Conservation (phyloP, 2,113 vertebrate genomes). For the Centropus bengalensis region DNA sequence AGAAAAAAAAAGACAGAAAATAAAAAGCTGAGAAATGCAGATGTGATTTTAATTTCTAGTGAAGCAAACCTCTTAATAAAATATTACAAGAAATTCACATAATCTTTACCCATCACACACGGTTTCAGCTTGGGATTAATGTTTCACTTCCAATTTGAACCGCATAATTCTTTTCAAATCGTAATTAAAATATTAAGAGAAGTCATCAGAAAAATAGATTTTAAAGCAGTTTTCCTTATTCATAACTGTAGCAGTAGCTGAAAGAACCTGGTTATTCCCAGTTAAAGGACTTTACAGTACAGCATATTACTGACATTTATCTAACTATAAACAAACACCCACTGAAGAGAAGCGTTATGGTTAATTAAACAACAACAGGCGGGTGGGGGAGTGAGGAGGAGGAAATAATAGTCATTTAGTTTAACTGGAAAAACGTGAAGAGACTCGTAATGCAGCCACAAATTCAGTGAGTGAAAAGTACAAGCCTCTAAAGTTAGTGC, state of each 20-base stretch:
- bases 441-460: background rate
- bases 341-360: conserved; percentile 37
- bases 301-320: conserved; percentile 51
- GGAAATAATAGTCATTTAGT: conserved; percentile 36
- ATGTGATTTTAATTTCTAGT: background rate
- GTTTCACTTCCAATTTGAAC: background rate
- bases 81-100: background rate
- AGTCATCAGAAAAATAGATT: background rate
- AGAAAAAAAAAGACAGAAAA: background rate
- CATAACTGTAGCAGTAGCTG: background rate
- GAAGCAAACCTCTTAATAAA: background rate
- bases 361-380: conserved; percentile 62
- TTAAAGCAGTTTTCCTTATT: background rate
- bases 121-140: background rate
- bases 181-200: background rate
- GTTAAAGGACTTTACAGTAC: background rate
- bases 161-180: background rate
- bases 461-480: background rate
- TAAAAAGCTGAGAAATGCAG: background rate
- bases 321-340: conserved; percentile 58
- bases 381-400: background rate
- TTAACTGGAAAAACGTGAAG: conserved; percentile 5
- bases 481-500: background rate
- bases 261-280: background rate
- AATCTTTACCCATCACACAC: background rate